Evolutionary conservation across 2,888 invertebrate genomes (phyloP).

Genomic region (Polydrusus cervinus): DNA sequence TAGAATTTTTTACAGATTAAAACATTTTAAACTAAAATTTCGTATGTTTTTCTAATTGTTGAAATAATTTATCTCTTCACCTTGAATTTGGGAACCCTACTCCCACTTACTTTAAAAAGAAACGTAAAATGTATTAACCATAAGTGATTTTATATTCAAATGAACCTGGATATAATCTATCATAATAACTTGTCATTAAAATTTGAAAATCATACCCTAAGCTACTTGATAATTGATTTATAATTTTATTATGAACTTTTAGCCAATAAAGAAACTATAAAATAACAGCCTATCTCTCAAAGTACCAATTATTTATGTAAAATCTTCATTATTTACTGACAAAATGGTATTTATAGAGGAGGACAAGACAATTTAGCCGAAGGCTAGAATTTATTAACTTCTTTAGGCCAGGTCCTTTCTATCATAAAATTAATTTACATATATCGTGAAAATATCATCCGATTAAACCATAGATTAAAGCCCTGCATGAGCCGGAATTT

Average conservation of each 20-base stretch:
- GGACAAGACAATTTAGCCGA: slow-evolving; percentile 8
- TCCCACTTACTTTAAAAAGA: no score
- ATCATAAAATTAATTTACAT: neutral
- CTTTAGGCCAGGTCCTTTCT: slow-evolving; percentile 7
- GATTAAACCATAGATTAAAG: no score
- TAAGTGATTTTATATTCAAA: no score
- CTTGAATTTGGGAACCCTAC: no score
- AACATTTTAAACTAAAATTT: no score
- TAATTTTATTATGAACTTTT: slow-evolving; percentile 27
- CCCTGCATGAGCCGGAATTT: no score
- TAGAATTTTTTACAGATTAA: no score
- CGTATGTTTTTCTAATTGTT: no score
- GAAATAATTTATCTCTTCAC: no score
- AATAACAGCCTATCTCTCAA: slow-evolving; percentile 16
- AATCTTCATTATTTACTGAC: slow-evolving; percentile 27
- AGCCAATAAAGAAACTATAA: slow-evolving; percentile 29
- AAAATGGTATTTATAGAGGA: slow-evolving; percentile 28
- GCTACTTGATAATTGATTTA: slow-evolving; percentile 35
- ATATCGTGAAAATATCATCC: neutral
- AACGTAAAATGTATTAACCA: no score
- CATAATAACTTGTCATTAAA: slow-evolving; percentile 22
- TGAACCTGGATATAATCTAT: neutral
- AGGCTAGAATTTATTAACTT: slow-evolving; percentile 21
- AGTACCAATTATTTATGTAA: slow-evolving; percentile 37
- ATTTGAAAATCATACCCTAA: slow-evolving; percentile 26